A percentile compares a stretch with the other conserved stretches of the same genome.
These are phyloP conservation scores for Brevimyrus niger DNA, from an alignment of 2,113 vertebrate genomes.

Conservation along the genomic window DNA sequence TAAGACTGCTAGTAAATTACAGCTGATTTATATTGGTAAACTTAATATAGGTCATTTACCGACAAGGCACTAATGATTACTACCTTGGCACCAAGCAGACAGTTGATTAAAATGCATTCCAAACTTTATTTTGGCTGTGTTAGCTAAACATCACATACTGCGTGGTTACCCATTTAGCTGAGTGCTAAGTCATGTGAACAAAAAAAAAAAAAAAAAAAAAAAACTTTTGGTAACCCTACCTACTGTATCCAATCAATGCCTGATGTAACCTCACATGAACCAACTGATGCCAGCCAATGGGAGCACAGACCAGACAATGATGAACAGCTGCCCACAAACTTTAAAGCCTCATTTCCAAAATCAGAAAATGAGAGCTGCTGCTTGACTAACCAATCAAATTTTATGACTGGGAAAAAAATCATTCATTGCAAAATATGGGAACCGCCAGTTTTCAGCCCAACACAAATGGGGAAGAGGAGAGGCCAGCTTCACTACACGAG, in stretches of 20 bases:
- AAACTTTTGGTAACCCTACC: neutral
- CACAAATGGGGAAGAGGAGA: neutral
- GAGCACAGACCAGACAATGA: neutral
- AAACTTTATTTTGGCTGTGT: neutral
- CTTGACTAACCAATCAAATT: neutral
- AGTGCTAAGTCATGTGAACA: neutral
- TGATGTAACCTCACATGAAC: neutral
- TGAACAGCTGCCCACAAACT: neutral
- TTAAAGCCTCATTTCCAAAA: neutral
- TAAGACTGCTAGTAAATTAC: neutral
- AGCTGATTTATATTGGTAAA: neutral
- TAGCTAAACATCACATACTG: neutral
- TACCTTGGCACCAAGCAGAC: neutral
- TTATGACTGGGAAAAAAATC: neutral
- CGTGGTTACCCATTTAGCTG: neutral
- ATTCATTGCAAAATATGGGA: neutral
- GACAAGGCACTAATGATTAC: neutral
- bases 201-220: neutral
- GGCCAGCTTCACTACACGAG: neutral
- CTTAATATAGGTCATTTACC: neutral
- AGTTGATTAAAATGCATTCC: neutral
- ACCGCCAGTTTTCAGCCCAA: neutral
- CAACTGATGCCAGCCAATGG: neutral
- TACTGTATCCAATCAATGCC: neutral
- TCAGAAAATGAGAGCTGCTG: neutral